Evolutionary conservation across 2,888 invertebrate genomes (phyloP), one percentile per base, ranked within the genome.

Genomic region (Ichneumoninae sp.): DNA sequence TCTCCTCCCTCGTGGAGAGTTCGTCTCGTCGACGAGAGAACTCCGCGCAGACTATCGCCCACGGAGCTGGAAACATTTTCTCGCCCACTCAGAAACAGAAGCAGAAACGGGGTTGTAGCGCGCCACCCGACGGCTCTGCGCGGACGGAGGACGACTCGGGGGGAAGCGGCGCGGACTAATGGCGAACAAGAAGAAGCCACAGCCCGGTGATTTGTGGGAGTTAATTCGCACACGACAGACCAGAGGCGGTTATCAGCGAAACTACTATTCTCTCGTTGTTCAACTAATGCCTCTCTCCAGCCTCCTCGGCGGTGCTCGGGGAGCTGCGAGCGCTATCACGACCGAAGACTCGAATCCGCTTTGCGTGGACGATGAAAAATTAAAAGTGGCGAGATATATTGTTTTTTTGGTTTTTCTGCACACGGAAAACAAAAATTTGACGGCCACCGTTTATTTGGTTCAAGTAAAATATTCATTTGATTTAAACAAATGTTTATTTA

Each of bases 161-260:
- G 50, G 65, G 62, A 52, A 75, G 50, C 50, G 7, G 19, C 40
- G 1, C 66, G 76, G 16, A 30, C 66, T 76, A 76, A 76, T 76
- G 66, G 76, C 65, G 76, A 76, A 76, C 76, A 76, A 76, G 76
- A 76, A 66, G 62, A 65, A 40, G 65, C 65, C 52, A 40, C 65
- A 52, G 66, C 76, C 54, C 76, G 66, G 76, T 76, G 76, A 76
- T 76, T 76, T 76, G 76, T 76, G 66, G 66, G 16, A 66, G 66
- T 76, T 76, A 76, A 76, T 76, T 76, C 66, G 76, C 76, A 66
- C 66, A 76, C 76, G 76, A 76, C 47, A 54, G 33, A 62, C 57
- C 22, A 16, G 16, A 19, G 30, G 30, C 40, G 66, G 66, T 76
- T 76, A 76, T 76, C 76, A 66, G 66, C n/a, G 52, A 36, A 66